Evolutionary conservation across 2,888 invertebrate genomes (phyloP), one percentile per base, ranked within the genome.

Genomic region (Panopea generosa): DNA sequence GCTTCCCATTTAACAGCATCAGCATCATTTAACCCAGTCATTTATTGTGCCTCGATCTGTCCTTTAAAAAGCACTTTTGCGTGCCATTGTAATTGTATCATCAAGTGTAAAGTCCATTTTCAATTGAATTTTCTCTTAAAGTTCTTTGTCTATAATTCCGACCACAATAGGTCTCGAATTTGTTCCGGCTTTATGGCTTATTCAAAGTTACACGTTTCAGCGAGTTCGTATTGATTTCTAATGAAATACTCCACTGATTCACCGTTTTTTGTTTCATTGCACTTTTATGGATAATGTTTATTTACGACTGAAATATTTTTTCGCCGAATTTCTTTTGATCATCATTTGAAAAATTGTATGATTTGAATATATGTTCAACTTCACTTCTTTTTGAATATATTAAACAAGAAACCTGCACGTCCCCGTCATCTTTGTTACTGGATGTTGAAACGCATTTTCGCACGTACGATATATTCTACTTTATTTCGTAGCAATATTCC

Each of bases 381-480:
- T 75, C 68, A 16, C 29, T 68, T 11, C 80, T 69, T 66, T 72
- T 73, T 1, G 72, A 56, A 45, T 80, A 76, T 29, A 80, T 76
- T 6, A 80, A 50, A 20, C 55, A 18, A 27, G 49, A 56, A 33
- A 69, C 52, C 29, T 73, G 76, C 2, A 76, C 68, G 16, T 63
- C 61, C 11, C 62, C 65, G 11, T 68, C 72, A 0, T 81, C 76
- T 22, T 68, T 65, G n/a, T n/a, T n/a, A n/a, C n/a, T n/a, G n/a
- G n/a, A n/a, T n/a, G n/a, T n/a, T n/a, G n/a, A n/a, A n/a, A n/a
- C n/a, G n/a, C n/a, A n/a, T n/a, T n/a, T n/a, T n/a, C 9, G 20
- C n/a, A n/a, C n/a, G n/a, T n/a, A n/a, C n/a, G n/a, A n/a, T n/a
- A n/a, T n/a, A n/a, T n/a, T n/a, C n/a, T n/a, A n/a, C n/a, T n/a